Base-by-base conservation (phyloP, 92 coral and sea anemone genomes). In the Porites lobata region DNA sequence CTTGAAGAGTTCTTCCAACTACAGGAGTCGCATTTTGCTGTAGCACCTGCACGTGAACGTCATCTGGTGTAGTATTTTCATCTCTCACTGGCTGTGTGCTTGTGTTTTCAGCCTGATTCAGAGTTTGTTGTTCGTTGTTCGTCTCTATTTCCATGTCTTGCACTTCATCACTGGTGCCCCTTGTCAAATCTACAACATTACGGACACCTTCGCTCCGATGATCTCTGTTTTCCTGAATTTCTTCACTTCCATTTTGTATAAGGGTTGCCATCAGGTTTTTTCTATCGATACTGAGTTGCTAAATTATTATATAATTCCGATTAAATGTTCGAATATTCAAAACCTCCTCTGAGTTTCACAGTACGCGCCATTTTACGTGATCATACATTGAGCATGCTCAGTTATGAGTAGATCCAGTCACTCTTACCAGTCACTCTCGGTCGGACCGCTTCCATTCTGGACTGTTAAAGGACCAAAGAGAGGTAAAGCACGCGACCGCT, bases 101-200 rank as follows among this genome's bases (percentile, higher is more conserved):
- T 47, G 63, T 73, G 24, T 2, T 83, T 58, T 59, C 63, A 6
- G 70, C 9, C 62, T 7, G 52, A 63, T 62, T 62, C 62, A 18
- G 13, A 24, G 67, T 18, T 59, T 29, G 68, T 15, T 63, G 69
- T 22, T 69, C 78, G 50, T 53, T 38, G 56, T 76, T 73, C 0
- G 52, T 3, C 61, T 84, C 87, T 10, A 73, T 75, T 50, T 84
- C 87, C 87, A 84, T 75, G 15, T 50, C 74, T 84, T 84, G 87
- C 9, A 32, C 87, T 21, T 74, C 87, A 50, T 57, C 17, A 4
- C 20, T 51, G 22, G 65, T 10, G 17, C 47, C 82, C 6, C 59
- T 21, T 22, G 75, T 26, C 24, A 66, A 50, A 52, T 80, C 85
- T 17, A 53, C 75, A 24, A 52, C 65, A 69, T 21, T 19, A 38